Evolutionary conservation across 2,113 vertebrate species (phyloP).

Genomic region (Natator depressus): DNA sequence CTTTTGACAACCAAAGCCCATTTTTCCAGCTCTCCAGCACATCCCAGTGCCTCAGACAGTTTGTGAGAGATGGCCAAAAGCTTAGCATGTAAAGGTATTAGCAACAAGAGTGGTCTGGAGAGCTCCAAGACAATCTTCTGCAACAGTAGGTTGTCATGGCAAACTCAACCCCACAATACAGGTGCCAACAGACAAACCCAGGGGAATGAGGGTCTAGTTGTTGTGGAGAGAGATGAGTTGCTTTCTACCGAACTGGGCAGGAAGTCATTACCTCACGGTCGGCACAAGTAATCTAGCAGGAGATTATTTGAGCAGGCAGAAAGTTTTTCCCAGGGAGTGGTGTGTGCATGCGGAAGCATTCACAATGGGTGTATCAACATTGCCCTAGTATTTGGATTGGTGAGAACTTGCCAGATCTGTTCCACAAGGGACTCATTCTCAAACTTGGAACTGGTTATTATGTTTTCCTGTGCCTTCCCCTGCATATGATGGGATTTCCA

Average conservation of each 20-base stretch:
- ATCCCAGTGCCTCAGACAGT: background rate
- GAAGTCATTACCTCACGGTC: background rate
- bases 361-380: background rate
- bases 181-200: background rate
- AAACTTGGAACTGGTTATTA: background rate
- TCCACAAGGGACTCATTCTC: background rate
- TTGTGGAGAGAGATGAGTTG: background rate
- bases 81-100: background rate
- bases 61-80: background rate
- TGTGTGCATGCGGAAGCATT: no score
- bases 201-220: background rate
- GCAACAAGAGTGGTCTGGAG: background rate
- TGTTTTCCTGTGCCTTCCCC: background rate
- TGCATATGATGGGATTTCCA: conserved; percentile 75
- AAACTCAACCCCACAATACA: background rate
- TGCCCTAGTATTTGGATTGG: background rate
- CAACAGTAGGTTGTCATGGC: no score
- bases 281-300: no score
- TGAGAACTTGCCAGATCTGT: background rate
- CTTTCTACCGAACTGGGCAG: background rate
- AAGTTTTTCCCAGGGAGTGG: background rate
- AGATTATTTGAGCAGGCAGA: no score
- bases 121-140: background rate
- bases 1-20: no score
- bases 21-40: background rate